A percentile compares a stretch with the other conserved stretches of the same genome.
Evolutionary conservation across 2,113 vertebrate species (phyloP).

Genomic region (Coptodon rendalli): DNA sequence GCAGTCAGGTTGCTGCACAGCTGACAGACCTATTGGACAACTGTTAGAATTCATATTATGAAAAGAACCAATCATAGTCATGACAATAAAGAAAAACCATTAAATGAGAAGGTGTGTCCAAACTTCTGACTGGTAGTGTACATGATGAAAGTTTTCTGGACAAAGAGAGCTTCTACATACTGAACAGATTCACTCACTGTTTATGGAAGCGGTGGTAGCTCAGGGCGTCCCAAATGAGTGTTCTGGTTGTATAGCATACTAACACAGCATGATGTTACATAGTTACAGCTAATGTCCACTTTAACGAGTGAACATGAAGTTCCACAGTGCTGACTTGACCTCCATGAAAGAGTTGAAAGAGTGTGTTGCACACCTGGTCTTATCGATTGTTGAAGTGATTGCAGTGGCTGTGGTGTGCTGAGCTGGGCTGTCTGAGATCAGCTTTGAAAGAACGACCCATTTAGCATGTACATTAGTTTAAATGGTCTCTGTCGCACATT

Average conservation of each 20-base stretch:
- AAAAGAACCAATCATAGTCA: too few species aligned
- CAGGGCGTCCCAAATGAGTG: background rate
- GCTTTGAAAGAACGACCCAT: background rate
- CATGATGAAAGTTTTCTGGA: too few species aligned
- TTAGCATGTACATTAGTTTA: fast-evolving
- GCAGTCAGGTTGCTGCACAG: too few species aligned
- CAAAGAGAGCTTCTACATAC: too few species aligned
- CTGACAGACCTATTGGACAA: too few species aligned
- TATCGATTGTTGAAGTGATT: background rate
- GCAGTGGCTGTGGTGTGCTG: too few species aligned
- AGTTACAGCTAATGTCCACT: background rate
- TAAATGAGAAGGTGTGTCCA: too few species aligned
- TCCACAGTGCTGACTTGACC: background rate
- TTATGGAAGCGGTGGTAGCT: too few species aligned
- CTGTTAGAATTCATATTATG: too few species aligned
- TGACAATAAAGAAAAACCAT: too few species aligned
- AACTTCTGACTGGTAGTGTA: too few species aligned
- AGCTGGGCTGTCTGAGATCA: background rate
- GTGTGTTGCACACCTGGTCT: background rate
- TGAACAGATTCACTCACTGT: too few species aligned
- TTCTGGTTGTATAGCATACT: background rate
- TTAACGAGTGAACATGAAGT: background rate
- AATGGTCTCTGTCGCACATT: background rate
- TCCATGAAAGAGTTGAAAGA: background rate
- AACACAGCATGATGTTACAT: background rate